Conservation (phyloP, 1,140 invertebrate species). For the Leptinotarsa defecta region DNA sequence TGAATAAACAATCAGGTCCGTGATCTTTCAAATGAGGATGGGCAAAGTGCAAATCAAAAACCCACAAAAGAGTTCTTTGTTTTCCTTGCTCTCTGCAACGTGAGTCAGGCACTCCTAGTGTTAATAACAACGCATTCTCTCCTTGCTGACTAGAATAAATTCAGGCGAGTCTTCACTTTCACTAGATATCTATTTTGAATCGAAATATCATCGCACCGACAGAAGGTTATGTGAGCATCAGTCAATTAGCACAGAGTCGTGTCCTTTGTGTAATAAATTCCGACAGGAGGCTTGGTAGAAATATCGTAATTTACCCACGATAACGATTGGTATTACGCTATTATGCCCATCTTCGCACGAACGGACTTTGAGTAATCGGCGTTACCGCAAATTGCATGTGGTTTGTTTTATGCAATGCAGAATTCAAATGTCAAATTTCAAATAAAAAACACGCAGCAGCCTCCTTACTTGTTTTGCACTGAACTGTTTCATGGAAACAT, state of each 20-base stretch:
- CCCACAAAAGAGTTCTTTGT: not conserved
- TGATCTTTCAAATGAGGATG: conserved; percentile 21
- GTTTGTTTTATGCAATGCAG: not conserved
- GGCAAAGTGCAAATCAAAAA: conserved; percentile 11
- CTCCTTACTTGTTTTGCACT: too few relatives aligned
- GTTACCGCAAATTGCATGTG: not conserved
- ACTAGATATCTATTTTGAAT: conserved; percentile 18
- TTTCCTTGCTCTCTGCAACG: conserved; percentile 14
- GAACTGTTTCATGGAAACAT: too few relatives aligned
- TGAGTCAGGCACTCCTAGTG: conserved; percentile 23
- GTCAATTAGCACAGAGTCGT: not conserved
- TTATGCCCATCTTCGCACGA: conserved; percentile 5
- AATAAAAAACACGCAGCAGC: too few relatives aligned
- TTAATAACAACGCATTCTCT: conserved; percentile 14
- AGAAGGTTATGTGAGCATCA: conserved; percentile 29
- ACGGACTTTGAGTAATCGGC: not conserved
- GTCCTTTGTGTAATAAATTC: conserved; percentile 15
- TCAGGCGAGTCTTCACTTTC: conserved; percentile 23
- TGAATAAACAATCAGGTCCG: conserved; percentile 15
- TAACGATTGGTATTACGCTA: not conserved
- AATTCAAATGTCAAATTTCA: not conserved
- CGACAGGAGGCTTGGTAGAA: not conserved
- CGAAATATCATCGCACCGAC: conserved; percentile 23
- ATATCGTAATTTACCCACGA: not conserved
- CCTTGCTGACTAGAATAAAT: not conserved